Conservation (phyloP, 2,113 vertebrate genomes). For the Pterocles gutturalis region DNA sequence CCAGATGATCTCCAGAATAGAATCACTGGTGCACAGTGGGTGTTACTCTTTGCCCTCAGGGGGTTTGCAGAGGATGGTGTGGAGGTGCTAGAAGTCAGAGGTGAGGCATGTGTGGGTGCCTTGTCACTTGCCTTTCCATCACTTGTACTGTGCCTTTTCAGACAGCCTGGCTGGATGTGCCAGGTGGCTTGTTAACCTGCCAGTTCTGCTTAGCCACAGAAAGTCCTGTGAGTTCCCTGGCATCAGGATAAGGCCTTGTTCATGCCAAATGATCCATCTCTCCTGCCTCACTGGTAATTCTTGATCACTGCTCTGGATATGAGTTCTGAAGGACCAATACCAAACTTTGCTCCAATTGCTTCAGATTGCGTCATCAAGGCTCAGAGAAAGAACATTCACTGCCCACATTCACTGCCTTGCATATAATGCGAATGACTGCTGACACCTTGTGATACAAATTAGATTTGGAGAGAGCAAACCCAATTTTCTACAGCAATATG, state of each 20-base stretch:
- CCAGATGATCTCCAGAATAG: background rate
- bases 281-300: background rate
- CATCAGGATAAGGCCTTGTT: background rate
- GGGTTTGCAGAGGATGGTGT: background rate
- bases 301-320: background rate
- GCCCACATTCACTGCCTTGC: background rate
- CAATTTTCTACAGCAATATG: background rate
- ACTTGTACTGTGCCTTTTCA: background rate
- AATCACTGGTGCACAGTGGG: accelerated
- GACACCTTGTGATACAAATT: background rate
- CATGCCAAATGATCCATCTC: background rate
- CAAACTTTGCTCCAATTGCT: background rate
- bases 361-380: background rate
- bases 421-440: background rate
- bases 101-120: background rate
- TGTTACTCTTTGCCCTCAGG: background rate
- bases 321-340: background rate
- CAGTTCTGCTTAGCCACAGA: background rate
- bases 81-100: background rate
- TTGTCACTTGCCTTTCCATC: background rate
- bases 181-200: background rate
- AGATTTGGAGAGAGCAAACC: background rate
- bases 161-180: background rate
- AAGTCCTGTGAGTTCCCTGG: background rate
- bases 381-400: background rate